These are phyloP conservation scores for Trachemys scripta DNA, from an alignment of 2,113 vertebrate genomes.

Conservation along the genomic window DNA sequence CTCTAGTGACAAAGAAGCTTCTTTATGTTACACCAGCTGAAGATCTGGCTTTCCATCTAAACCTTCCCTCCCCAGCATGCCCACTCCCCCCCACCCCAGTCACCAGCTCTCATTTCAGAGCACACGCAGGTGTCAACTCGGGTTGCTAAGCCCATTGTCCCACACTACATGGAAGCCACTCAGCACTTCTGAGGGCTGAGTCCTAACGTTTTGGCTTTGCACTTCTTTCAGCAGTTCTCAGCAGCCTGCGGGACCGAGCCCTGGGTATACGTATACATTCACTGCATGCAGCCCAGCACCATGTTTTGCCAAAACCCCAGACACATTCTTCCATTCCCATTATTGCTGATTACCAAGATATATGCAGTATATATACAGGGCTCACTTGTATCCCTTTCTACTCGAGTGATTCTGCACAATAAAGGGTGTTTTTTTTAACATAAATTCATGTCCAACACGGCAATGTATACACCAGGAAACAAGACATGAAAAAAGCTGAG, in stretches of 20 bases:
- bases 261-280: conserved; percentile 46
- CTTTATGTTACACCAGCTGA: neutral
- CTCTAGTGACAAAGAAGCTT: rapidly evolving
- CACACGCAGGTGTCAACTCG: neutral
- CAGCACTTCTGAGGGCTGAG: neutral
- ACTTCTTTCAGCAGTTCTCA: neutral
- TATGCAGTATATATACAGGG: neutral
- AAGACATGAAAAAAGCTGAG: neutral
- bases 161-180: neutral
- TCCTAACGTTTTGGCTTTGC: neutral
- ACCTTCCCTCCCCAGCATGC: rapidly evolving
- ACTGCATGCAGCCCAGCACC: neutral
- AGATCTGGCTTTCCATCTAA: neutral
- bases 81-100: neutral
- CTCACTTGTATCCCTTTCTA: neutral
- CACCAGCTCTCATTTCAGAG: neutral
- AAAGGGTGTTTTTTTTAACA: neutral
- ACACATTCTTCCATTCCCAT: neutral
- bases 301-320: neutral
- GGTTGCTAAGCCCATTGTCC: neutral
- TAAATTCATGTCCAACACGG: neutral
- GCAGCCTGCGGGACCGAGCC: neutral
- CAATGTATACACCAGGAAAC: neutral
- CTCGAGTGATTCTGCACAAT: neutral
- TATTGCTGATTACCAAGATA: neutral